Conservation (phyloP, 2,888 invertebrate species). For the Melinopterus prodromus region DNA sequence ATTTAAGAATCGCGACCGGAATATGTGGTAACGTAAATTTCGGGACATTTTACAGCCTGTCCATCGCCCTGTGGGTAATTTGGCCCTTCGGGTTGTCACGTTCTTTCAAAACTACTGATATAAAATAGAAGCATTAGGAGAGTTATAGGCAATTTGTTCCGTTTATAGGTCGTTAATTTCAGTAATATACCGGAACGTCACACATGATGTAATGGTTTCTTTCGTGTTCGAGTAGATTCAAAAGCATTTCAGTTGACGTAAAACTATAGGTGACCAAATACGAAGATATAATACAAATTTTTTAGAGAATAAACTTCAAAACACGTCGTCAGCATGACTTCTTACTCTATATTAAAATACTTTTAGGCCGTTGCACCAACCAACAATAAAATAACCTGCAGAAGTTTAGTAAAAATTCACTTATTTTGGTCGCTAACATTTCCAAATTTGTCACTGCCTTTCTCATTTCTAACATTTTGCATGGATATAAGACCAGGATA, state of each 20-base stretch:
- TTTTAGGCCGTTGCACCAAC: too few species aligned
- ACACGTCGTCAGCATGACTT: too few species aligned
- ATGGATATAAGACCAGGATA: too few species aligned
- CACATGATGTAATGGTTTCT: constrained; percentile 4
- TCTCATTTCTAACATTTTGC: too few species aligned
- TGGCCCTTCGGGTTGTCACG: neutral
- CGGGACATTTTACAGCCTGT: neutral
- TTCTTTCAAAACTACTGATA: neutral
- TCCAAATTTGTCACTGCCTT: too few species aligned
- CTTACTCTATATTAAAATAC: too few species aligned
- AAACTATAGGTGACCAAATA: neutral
- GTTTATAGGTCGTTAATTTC: neutral
- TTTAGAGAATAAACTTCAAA: too few species aligned
- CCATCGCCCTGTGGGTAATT: neutral
- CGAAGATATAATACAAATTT: neutral
- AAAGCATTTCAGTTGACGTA: neutral
- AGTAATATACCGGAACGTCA: neutral
- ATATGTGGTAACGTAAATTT: neutral
- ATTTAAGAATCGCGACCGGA: neutral
- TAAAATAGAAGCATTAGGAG: neutral
- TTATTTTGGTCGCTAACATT: too few species aligned
- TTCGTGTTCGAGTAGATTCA: neutral
- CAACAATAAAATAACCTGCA: neutral
- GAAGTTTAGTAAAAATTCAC: neutral
- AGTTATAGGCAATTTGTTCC: neutral